These are phyloP conservation scores for Sebastolobus alascanus DNA, from an alignment of 2,797 vertebrate genomes.

Conservation along the genomic window DNA sequence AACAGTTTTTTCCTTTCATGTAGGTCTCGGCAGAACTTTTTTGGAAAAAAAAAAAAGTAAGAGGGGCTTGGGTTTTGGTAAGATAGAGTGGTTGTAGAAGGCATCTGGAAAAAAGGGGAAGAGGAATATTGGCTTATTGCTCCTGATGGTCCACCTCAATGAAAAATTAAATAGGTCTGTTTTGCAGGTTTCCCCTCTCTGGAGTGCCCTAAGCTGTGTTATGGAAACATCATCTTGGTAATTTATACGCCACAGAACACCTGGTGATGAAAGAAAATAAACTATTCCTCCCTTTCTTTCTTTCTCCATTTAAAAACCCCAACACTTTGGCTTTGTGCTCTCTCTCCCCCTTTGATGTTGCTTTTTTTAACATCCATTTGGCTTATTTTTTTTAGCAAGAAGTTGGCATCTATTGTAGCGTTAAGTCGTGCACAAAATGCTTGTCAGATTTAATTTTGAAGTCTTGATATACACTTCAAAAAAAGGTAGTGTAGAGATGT, in stretches of 20 bases:
- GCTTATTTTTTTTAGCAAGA: slow-evolving; percentile 48
- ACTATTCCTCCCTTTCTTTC: slow-evolving; percentile 66
- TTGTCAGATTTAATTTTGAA: slow-evolving; percentile 69
- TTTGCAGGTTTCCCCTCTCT: slow-evolving; percentile 95
- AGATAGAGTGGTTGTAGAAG: slow-evolving; percentile 94
- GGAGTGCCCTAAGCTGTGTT: slow-evolving; percentile 92
- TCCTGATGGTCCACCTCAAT: slow-evolving; percentile 94
- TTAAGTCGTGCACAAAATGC: slow-evolving; percentile 62
- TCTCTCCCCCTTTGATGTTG: slow-evolving; percentile 80
- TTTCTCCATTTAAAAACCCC: slow-evolving; percentile 69
- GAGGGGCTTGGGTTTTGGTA: slow-evolving; percentile 91
- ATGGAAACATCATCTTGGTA: slow-evolving; percentile 97
- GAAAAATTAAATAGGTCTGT: slow-evolving; percentile 99
- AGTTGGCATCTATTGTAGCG: slow-evolving; percentile 58
- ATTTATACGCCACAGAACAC: slow-evolving; percentile 96
- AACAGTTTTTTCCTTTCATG: slow-evolving; percentile 98
- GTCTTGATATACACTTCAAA: slow-evolving; percentile 68
- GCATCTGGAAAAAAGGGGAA: slow-evolving; percentile 98
- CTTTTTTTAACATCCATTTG: slow-evolving; percentile 79
- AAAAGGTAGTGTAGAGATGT: slow-evolving; percentile 62
- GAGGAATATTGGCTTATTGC: slow-evolving; percentile 97
- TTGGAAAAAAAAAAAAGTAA: slow-evolving; percentile 59
- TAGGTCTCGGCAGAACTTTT: slow-evolving; percentile 92
- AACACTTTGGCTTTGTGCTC: slow-evolving; percentile 77
- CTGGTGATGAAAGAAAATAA: slow-evolving; percentile 94